Base-by-base conservation (phyloP, 2,797 vertebrate genomes). In the Cottoperca gobio region DNA sequence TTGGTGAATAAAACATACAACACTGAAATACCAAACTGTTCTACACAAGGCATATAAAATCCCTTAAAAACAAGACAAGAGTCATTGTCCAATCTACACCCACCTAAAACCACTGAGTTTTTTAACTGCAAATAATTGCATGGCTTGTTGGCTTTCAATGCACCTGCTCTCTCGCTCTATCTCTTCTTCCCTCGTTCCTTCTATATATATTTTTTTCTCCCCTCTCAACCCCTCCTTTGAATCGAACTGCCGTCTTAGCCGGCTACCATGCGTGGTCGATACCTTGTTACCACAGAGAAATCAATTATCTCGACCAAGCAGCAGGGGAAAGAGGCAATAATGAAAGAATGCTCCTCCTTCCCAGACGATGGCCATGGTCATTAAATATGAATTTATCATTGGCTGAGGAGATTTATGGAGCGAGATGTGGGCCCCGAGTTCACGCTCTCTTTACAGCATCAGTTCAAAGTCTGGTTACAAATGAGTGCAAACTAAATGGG, bases 241-340 rank as follows among this genome's bases (percentile, higher is more conserved):
- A 94, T 94, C 84, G 87, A 93, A 87, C 67, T 60, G 7, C 81
- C 82, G 78, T 90, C 93, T 91, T 87, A 87, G 91, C 90, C 33
- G 59, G 89, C 92, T 89, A 83, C 86, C 84, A 75, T 76, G 86
- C 88, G 40, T 92, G 94, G 94, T 95, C 94, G 93, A 95, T 95
- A 95, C 93, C 93, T 94, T 95, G 94, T 95, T 95, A 93, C 94
- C 92, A 91, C 92, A 85, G 93, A 91, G 92, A 94, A 95, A 95
- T 95, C 94, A 94, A 95, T 95, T 95, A 95, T 92, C 92, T 93
- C 83, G 84, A 91, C 93, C 92, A 89, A 92, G 91, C 91, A 89
- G 91, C 89, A 78, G 89, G 91, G 88, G 90, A 90, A 90, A 89
- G 89, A 88, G 75, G 90, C 89, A 83, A 91, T 94, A 93, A 94